Percentiles rank a stretch among this genome's conserved stretches.
These are phyloP conservation scores for Stegostoma tigrinum DNA, from an alignment of 2,113 vertebrate genomes.

Conservation along the genomic window DNA sequence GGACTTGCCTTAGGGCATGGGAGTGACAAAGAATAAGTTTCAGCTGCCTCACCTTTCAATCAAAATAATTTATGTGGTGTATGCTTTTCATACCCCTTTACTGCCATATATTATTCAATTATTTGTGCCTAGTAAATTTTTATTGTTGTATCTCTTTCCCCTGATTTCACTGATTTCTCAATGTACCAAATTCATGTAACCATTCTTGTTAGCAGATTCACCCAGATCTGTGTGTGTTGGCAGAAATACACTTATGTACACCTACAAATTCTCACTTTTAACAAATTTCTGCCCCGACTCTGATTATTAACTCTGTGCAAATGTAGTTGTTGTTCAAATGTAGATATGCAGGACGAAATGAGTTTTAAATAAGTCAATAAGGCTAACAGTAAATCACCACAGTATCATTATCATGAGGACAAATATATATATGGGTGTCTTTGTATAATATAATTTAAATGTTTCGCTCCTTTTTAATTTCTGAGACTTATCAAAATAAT, in stretches of 20 bases:
- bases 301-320: not conserved
- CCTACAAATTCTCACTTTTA: not conserved
- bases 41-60: not conserved
- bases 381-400: not conserved
- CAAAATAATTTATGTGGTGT: not conserved
- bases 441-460: not conserved
- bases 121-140: not conserved
- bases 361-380: constrained; percentile 7
- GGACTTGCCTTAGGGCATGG: not conserved
- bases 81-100: not conserved
- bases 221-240: not conserved
- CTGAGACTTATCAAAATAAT: not conserved
- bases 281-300: not conserved
- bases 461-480: not conserved
- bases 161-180: not conserved
- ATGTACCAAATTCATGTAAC: not conserved
- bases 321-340: not conserved
- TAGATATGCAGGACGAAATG: not conserved
- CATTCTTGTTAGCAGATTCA: not conserved
- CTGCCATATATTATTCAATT: not conserved
- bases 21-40: not conserved
- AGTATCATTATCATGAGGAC: not conserved
- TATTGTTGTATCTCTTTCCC: not conserved
- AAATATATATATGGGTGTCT: not conserved
- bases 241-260: not conserved